phyloP scores from a whole-genome alignment of 2,797 vertebrate species.

The Gallinago solitaria region DNA sequence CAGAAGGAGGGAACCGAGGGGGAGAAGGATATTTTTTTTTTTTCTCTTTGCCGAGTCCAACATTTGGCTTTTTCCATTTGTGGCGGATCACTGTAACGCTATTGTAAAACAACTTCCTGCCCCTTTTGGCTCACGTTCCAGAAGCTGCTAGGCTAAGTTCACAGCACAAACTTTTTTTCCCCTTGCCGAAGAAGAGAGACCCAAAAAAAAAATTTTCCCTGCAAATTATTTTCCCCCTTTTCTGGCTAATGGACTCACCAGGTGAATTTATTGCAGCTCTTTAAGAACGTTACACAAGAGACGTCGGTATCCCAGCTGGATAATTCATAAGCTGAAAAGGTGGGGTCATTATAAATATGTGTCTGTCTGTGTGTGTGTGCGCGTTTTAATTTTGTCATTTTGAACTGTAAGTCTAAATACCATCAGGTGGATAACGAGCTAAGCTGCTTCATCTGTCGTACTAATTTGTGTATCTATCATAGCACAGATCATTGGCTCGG shows the following conservation, averaged over 20 bases:
- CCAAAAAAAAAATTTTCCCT: slow-evolving; percentile 20
- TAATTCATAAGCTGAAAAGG: slow-evolving; percentile 66
- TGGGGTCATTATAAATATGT: slow-evolving; percentile 53
- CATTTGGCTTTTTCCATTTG: slow-evolving; percentile 82
- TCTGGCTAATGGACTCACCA: slow-evolving; percentile 37
- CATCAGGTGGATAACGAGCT: slow-evolving; percentile 44
- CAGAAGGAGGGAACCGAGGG: slow-evolving; percentile 6
- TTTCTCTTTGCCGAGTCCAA: slow-evolving; percentile 75
- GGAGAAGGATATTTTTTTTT: slow-evolving; percentile 41
- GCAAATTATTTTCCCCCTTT: slow-evolving; percentile 29
- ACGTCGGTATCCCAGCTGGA: slow-evolving; percentile 43
- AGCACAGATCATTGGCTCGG: slow-evolving; percentile 28
- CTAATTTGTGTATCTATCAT: slow-evolving; percentile 57
- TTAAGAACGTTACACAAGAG: slow-evolving; percentile 55
- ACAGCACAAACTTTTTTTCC: slow-evolving; percentile 57
- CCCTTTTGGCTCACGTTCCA: slow-evolving; percentile 78
- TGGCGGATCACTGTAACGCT: slow-evolving; percentile 87
- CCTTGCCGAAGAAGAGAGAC: slow-evolving; percentile 60
- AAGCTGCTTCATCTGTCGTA: slow-evolving; percentile 50
- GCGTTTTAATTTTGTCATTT: slow-evolving; percentile 35
- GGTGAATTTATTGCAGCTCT: slow-evolving; percentile 51
- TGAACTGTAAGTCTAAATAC: slow-evolving; percentile 10
- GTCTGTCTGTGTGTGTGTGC: slow-evolving; percentile 8
- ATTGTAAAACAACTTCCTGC: slow-evolving; percentile 87
- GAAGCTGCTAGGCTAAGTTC: slow-evolving; percentile 65